A percentile compares a stretch with the other conserved stretches of the same genome.
Conservation (phyloP, 2,888 invertebrate species). For the Scelioninae gen. 1 region DNA sequence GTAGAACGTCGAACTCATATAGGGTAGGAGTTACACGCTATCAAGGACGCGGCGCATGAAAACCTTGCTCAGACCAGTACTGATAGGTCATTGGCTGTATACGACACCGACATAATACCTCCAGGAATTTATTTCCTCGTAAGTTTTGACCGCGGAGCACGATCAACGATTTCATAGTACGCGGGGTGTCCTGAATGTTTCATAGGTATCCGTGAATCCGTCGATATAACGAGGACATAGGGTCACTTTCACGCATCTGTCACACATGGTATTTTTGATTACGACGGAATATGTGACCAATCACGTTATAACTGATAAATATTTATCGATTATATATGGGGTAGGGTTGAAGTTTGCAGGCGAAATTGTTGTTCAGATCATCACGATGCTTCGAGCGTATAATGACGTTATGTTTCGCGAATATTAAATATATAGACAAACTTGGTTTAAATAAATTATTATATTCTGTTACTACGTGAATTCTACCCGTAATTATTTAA, state of each 20-base stretch:
- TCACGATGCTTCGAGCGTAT: neutral
- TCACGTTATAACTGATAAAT: slow-evolving; percentile 15
- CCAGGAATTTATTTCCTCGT: slow-evolving; percentile 64
- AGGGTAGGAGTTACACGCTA: slow-evolving; percentile 54
- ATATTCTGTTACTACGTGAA: too few species aligned
- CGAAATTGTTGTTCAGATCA: neutral
- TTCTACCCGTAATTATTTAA: too few species aligned
- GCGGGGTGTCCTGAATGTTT: slow-evolving; percentile 45
- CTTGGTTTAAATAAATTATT: too few species aligned
- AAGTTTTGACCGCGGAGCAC: slow-evolving; percentile 54
- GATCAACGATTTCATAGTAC: slow-evolving; percentile 54
- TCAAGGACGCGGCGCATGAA: slow-evolving; percentile 48
- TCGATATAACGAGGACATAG: slow-evolving; percentile 12
- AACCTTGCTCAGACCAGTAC: slow-evolving; percentile 49
- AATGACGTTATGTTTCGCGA: neutral
- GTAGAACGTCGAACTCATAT: slow-evolving; percentile 58
- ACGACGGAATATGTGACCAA: slow-evolving; percentile 2
- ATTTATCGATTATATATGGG: slow-evolving; percentile 17
- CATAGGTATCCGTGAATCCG: slow-evolving; percentile 42
- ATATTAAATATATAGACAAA: too few species aligned
- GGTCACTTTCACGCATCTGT: slow-evolving; percentile 39
- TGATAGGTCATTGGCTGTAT: slow-evolving; percentile 56
- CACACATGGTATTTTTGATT: slow-evolving; percentile 38
- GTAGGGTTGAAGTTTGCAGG: neutral
- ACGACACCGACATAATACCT: slow-evolving; percentile 57